Evolutionary conservation across 92 coral and sea anemone species (phyloP).

Genomic region (Parazoanthus swiftii): DNA sequence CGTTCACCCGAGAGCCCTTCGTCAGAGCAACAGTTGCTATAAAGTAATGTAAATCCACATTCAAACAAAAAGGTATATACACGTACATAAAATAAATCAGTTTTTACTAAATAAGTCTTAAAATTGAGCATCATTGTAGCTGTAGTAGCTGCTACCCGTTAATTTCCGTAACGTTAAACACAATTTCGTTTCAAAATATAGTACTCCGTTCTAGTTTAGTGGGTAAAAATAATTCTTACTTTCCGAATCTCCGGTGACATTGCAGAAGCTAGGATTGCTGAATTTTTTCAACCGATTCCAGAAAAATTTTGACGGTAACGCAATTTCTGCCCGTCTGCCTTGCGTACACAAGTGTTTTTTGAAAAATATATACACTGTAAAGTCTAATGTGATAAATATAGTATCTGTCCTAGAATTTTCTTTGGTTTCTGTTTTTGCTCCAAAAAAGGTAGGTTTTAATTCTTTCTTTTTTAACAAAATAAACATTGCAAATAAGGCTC

Average conservation of each 20-base stretch:
- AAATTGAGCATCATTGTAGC: too few relatives aligned
- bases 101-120: too few relatives aligned
- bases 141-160: background rate
- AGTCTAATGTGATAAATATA: background rate
- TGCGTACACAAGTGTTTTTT: background rate
- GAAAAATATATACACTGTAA: background rate
- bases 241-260: background rate
- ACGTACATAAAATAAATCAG: too few relatives aligned
- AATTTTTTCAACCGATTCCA: background rate
- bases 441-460: background rate
- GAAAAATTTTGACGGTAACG: background rate
- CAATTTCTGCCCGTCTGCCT: background rate
- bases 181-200: too few relatives aligned
- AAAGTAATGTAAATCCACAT: too few relatives aligned
- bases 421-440: background rate
- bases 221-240: background rate
- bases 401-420: background rate
- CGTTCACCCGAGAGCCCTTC: background rate
- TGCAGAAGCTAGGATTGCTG: background rate
- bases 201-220: background rate
- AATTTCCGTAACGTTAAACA: too few relatives aligned
- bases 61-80: too few relatives aligned
- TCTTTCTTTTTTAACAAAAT: background rate
- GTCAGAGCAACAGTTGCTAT: background rate
- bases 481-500: background rate